Evolutionary conservation across 2,113 vertebrate genomes (phyloP).

Genomic region (Tauraco erythrolophus): DNA sequence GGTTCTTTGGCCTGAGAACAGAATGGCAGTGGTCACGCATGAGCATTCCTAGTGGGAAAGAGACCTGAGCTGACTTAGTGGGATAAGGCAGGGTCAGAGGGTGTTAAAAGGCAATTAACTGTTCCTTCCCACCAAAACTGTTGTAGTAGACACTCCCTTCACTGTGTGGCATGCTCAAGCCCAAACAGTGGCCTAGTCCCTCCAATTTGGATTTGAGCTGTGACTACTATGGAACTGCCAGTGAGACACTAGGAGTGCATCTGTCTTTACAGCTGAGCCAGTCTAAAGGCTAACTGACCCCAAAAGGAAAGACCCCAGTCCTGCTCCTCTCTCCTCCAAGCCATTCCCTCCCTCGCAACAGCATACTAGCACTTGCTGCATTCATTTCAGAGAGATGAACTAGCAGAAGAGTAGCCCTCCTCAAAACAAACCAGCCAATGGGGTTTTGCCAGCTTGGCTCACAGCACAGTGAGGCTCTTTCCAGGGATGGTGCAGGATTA

Average conservation of each 20-base stretch:
- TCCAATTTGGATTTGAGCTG: not conserved
- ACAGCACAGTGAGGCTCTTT: not conserved
- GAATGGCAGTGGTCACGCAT: not conserved
- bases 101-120: not conserved
- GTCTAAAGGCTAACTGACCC: not conserved
- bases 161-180: not conserved
- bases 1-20: constrained; percentile 87
- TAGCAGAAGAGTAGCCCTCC: not conserved
- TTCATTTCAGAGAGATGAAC: not conserved
- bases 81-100: not conserved
- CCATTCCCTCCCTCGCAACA: not conserved
- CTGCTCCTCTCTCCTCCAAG: not conserved
- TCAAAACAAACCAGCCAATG: not conserved
- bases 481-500: not conserved
- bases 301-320: not conserved
- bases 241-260: not conserved
- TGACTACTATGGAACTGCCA: not conserved
- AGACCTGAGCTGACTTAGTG: not conserved
- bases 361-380: not conserved
- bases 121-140: not conserved
- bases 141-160: not conserved
- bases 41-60: not conserved
- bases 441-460: not conserved
- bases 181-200: not conserved
- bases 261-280: not conserved